Evolutionary conservation across 2,888 invertebrate genomes (phyloP).

Genomic region (Amphipyra berbera): DNA sequence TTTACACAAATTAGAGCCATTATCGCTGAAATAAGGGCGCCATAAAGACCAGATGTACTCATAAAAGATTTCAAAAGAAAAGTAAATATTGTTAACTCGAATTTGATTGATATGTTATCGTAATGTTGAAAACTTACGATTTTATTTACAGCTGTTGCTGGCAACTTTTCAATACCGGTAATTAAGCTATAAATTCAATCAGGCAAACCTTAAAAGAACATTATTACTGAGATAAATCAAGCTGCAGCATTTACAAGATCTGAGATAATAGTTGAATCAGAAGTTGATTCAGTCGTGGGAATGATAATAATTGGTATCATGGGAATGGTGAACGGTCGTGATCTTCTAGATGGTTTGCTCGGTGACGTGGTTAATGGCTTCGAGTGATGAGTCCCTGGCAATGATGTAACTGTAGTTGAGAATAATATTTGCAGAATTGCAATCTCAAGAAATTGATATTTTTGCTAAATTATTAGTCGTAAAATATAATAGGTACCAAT

Average conservation of each 20-base stretch:
- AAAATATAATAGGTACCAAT: too few species aligned
- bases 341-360: constrained; percentile 66
- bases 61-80: constrained; percentile 20
- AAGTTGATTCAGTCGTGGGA: constrained; percentile 75
- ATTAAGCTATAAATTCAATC: constrained; percentile 64
- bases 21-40: constrained; percentile 17
- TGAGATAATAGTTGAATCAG: constrained; percentile 67
- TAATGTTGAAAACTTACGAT: constrained; percentile 36
- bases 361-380: constrained; percentile 59
- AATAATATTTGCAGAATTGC: constrained; percentile 39
- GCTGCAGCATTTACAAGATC: constrained; percentile 55
- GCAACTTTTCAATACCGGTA: constrained; percentile 52
- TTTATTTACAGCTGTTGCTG: constrained; percentile 48
- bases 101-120: constrained; percentile 47
- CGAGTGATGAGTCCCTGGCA: constrained; percentile 45
- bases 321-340: constrained; percentile 75
- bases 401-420: constrained; percentile 44
- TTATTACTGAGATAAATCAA: constrained; percentile 60
- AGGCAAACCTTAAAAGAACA: constrained; percentile 58
- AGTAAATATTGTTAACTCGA: constrained; percentile 34
- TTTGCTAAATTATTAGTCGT: too few species aligned
- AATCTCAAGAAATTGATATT: neutral
- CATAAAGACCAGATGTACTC: constrained; percentile 3
- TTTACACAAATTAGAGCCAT: constrained; percentile 24
- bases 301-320: constrained; percentile 76